These are phyloP conservation scores for Lasioglossum pauxillum DNA, from an alignment of 2,888 invertebrate genomes.

Conservation along the genomic window DNA sequence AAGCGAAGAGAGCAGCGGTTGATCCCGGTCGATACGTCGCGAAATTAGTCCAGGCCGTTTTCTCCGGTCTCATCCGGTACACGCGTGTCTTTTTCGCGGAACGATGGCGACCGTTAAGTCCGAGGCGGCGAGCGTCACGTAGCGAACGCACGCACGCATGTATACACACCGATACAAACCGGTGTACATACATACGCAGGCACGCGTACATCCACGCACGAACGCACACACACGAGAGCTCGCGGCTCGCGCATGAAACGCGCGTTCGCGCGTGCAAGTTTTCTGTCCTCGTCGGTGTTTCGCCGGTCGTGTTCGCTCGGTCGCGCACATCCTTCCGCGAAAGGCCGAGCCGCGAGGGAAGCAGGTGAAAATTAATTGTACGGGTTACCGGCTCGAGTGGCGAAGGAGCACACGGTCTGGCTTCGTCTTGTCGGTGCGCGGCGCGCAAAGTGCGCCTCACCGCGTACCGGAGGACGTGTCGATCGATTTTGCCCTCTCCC, in stretches of 20 bases:
- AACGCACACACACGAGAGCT: background rate
- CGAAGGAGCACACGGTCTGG: conserved; percentile 60
- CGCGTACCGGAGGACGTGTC: conserved; percentile 74
- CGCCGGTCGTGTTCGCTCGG: conserved; percentile 16
- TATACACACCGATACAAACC: background rate
- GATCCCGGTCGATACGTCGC: conserved; percentile 5
- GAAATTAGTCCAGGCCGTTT: conserved; percentile 52
- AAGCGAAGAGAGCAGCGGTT: background rate
- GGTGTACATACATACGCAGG: background rate
- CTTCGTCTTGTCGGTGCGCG: conserved; percentile 58
- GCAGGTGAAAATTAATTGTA: conserved; percentile 81
- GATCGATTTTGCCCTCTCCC: conserved; percentile 74
- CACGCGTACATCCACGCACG: background rate
- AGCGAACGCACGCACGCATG: conserved; percentile 9
- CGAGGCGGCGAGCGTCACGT: conserved; percentile 58
- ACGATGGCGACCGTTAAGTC: conserved; percentile 68
- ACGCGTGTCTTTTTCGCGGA: conserved; percentile 55
- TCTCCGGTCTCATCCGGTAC: conserved; percentile 30
- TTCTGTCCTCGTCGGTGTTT: background rate
- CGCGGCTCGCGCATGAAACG: conserved; percentile 14
- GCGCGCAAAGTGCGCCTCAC: conserved; percentile 71
- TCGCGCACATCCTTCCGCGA: conserved; percentile 65
- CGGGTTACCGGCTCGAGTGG: conserved; percentile 74
- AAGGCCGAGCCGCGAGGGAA: conserved; percentile 67
- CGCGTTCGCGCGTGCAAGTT: background rate